Percentiles rank a stretch among this genome's conserved stretches.
These are phyloP conservation scores for Plotosus lineatus DNA, from an alignment of 2,113 vertebrate species.

Conservation along the genomic window DNA sequence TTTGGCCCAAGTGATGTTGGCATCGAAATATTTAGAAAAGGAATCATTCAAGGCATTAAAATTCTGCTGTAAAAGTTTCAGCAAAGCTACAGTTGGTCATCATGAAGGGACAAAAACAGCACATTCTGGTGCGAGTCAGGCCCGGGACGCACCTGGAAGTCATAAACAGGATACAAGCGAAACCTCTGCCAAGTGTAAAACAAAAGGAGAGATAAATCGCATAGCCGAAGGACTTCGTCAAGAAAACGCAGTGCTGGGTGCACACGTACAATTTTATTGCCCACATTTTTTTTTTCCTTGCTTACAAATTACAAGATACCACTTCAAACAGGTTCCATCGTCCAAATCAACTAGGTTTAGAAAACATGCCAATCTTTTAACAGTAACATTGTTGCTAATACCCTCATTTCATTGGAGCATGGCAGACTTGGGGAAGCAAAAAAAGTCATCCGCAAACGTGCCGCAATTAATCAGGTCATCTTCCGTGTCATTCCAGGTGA, in stretches of 20 bases:
- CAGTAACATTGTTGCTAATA: no score
- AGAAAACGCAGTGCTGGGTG: not conserved
- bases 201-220: slow-evolving; percentile 30
- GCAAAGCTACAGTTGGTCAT: not conserved
- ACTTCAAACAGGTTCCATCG: no score
- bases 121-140: not conserved
- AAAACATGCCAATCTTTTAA: no score
- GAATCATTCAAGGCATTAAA: not conserved
- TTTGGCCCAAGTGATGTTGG: not conserved
- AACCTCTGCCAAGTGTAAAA: slow-evolving; percentile 27
- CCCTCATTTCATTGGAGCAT: no score
- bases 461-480: no score
- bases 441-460: no score
- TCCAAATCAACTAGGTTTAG: no score
- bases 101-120: not conserved
- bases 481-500: no score
- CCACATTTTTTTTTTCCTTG: no score
- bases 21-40: not conserved
- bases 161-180: slow-evolving; percentile 62
- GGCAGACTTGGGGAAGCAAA: no score
- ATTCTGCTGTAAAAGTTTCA: not conserved
- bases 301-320: no score
- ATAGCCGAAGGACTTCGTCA: not conserved
- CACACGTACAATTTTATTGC: no score
- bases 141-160: slow-evolving; percentile 54